Conservation (phyloP, 1,140 invertebrate genomes). For the Nymphalis io region DNA sequence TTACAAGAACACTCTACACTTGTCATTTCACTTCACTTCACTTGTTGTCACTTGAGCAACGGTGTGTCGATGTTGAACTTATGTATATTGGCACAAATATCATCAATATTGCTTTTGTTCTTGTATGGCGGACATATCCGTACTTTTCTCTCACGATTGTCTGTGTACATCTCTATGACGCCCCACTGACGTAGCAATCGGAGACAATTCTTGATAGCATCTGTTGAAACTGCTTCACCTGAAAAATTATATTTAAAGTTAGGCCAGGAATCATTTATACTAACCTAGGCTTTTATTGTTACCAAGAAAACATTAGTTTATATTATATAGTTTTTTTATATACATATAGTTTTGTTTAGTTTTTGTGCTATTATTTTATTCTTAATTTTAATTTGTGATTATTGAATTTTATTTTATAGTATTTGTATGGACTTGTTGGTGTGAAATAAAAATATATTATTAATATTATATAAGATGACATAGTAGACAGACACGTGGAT, state of each 20-base stretch:
- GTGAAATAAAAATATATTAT: too few species aligned
- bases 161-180: slow-evolving; percentile 86
- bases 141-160: slow-evolving; percentile 64
- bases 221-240: slow-evolving; percentile 92
- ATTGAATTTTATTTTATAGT: too few species aligned
- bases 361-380: too few species aligned
- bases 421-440: too few species aligned
- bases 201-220: slow-evolving; percentile 90
- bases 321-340: too few species aligned
- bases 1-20: slow-evolving; percentile 13
- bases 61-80: slow-evolving; percentile 61
- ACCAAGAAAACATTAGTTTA: too few species aligned
- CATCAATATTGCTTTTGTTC: slow-evolving; percentile 27
- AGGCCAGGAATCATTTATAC: neutral
- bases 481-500: too few species aligned
- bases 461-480: too few species aligned
- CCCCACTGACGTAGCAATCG: slow-evolving; percentile 89
- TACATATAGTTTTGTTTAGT: too few species aligned
- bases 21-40: slow-evolving; percentile 25
- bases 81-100: slow-evolving; percentile 52
- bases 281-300: neutral
- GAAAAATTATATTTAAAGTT: slow-evolving; percentile 19
- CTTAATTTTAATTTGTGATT: too few species aligned
- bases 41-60: slow-evolving; percentile 38
- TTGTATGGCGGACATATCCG: slow-evolving; percentile 50